A percentile compares a stretch with the other conserved stretches of the same genome.
Conservation (phyloP, 2,113 vertebrate species). For the Psilopogon haemacephalus region DNA sequence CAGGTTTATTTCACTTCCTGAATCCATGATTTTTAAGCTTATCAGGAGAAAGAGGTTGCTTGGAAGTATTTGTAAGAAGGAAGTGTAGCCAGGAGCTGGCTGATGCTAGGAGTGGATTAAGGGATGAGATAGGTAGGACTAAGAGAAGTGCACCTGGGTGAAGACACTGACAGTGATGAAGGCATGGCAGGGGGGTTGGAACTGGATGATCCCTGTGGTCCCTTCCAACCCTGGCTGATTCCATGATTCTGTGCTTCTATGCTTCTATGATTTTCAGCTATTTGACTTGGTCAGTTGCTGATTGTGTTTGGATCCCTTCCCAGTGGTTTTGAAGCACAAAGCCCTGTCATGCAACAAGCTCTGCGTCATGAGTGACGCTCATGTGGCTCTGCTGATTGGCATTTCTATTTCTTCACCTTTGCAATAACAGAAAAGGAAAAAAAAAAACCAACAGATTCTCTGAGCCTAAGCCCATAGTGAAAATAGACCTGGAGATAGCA, state of each 20-base stretch:
- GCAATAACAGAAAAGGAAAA: background rate
- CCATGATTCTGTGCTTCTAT: no score
- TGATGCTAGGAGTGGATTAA: background rate
- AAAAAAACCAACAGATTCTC: background rate
- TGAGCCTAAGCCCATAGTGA: background rate
- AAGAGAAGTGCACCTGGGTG: background rate
- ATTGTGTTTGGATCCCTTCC: background rate
- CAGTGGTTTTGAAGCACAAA: background rate
- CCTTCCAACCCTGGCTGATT: no score
- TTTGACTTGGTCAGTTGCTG: background rate
- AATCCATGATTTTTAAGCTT: background rate
- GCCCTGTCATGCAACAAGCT: background rate
- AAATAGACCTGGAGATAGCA: background rate
- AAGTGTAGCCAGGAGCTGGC: background rate
- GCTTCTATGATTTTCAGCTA: background rate
- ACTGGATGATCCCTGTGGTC: no score
- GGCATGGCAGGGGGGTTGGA: no score
- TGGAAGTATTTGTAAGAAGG: background rate
- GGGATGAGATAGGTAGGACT: background rate
- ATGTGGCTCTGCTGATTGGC: fast-evolving
- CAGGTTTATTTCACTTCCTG: background rate
- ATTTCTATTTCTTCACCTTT: background rate
- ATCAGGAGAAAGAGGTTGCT: background rate
- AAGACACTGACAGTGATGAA: background rate
- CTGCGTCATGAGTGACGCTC: background rate